A percentile compares a stretch with the other conserved stretches of the same genome.
Conservation (phyloP, 2,888 invertebrate genomes). For the Drosophila recens region DNA sequence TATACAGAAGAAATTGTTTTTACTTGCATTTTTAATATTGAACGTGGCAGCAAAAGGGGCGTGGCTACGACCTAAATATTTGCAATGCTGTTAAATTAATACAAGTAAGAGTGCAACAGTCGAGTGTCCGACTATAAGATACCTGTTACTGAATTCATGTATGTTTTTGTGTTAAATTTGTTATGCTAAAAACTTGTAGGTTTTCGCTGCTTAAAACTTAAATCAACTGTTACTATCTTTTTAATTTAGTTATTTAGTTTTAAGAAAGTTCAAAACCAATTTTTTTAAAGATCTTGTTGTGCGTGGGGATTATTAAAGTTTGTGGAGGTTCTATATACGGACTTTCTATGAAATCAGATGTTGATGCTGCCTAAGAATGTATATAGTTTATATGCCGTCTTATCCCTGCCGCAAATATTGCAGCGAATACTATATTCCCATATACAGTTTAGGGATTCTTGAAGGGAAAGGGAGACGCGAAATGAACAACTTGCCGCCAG, state of each 20-base stretch:
- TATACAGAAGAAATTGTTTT: slow-evolving; percentile 23
- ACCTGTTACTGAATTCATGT: background rate
- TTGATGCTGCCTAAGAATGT: background rate
- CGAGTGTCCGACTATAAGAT: background rate
- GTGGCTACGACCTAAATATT: slow-evolving; percentile 71
- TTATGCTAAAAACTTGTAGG: no score
- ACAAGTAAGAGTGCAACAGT: background rate
- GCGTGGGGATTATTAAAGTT: no score
- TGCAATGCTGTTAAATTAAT: slow-evolving; percentile 68
- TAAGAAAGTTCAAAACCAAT: no score
- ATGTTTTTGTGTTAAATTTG: background rate
- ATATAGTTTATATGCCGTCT: background rate
- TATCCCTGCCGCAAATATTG: no score
- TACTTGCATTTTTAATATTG: slow-evolving; percentile 71
- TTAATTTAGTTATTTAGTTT: no score
- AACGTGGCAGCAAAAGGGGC: slow-evolving; percentile 40
- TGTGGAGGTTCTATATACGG: no score
- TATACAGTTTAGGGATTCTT: slow-evolving; percentile 2
- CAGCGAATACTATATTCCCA: background rate
- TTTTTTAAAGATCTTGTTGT: no score
- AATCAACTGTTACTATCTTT: no score
- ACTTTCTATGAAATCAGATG: no score
- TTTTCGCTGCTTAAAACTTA: no score
- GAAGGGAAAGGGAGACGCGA: slow-evolving; percentile 14
- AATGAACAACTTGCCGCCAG: slow-evolving; percentile 67